Evolutionary conservation across 2,888 invertebrate species (phyloP).

Genomic region (Philonicus albiceps): DNA sequence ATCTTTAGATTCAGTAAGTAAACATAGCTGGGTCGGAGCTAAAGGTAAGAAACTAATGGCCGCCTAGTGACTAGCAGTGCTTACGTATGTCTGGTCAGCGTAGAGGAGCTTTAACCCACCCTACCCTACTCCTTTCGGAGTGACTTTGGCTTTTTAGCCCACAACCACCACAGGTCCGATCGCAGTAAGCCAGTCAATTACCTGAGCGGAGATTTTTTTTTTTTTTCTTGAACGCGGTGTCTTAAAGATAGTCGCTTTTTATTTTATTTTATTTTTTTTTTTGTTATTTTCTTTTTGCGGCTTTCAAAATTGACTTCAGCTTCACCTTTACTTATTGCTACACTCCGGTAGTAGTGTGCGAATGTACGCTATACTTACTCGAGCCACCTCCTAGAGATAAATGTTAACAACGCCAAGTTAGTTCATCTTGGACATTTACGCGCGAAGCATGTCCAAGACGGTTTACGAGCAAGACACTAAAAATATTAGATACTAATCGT

Average conservation of each 20-base stretch:
- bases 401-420: slow-evolving; percentile 46
- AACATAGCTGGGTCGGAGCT: not conserved
- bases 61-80: not conserved
- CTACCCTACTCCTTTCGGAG: not conserved
- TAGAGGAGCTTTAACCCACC: not conserved
- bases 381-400: slow-evolving; percentile 44
- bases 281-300: not conserved
- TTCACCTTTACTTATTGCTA: slow-evolving; percentile 18
- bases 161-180: slow-evolving; percentile 2
- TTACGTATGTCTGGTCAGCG: not conserved
- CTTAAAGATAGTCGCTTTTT: not conserved
- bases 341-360: not conserved
- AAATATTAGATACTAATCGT: not conserved
- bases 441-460: slow-evolving; percentile 51
- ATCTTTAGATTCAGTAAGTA: slow-evolving; percentile 1
- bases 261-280: not conserved
- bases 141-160: slow-evolving; percentile 32
- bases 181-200: slow-evolving; percentile 24
- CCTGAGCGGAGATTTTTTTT: not conserved
- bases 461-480: not conserved
- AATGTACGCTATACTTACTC: slow-evolving; percentile 21
- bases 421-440: slow-evolving; percentile 52
- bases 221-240: not conserved
- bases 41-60: slow-evolving; percentile 6
- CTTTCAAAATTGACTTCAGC: slow-evolving; percentile 28